Evolutionary conservation across 2,113 vertebrate genomes (phyloP), one percentile per base, ranked within the genome.

Genomic region (Elgaria multicarinata): DNA sequence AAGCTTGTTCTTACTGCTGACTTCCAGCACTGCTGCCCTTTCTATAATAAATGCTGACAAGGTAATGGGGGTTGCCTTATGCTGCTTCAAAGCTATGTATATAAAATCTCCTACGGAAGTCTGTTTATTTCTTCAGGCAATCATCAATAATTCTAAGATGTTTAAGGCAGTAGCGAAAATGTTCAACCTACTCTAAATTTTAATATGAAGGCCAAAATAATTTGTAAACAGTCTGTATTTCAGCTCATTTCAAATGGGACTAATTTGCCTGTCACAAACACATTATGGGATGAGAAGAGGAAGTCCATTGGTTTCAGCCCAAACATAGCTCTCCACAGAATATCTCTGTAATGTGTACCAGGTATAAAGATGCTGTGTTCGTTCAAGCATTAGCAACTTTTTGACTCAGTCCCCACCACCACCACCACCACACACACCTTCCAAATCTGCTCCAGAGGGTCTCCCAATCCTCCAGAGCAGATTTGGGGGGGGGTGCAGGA

Each of bases 171-270:
- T 80, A 90, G 50, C 50, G 42, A 76, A 64, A 76, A 64, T 66
- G 3, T 91, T 92, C 88, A 88, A 75, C 50, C 89, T 89, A 81
- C 58, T 14, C 1, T 20, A 88, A 75, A 85, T 86, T 20, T 74
- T 53, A 92, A 42, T 28, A 22, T 69, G 78, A 24, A 87, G 84
- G 12, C 10, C 39, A 87, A 87, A 69, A 87, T 69, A 10, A n/a
- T 36, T 39, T 67, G 24, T 50, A 53, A 79, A 69, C 24, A 39
- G 33, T 67, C 24, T 18, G 18, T 16, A 42, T 12, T 67, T 82
- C n/a, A 72, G 42, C n/a, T 81, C n/a, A 33, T 88, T 42, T 92
- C 88, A 94, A 94, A 94, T 74, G 80, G 89, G 91, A 94, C 91
- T 93, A 75, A 64, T 64, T 75, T 13, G 39, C 22, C 16, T 16